Evolutionary conservation across 2,113 vertebrate species (phyloP).

Genomic region (Hemiprocne comata): DNA sequence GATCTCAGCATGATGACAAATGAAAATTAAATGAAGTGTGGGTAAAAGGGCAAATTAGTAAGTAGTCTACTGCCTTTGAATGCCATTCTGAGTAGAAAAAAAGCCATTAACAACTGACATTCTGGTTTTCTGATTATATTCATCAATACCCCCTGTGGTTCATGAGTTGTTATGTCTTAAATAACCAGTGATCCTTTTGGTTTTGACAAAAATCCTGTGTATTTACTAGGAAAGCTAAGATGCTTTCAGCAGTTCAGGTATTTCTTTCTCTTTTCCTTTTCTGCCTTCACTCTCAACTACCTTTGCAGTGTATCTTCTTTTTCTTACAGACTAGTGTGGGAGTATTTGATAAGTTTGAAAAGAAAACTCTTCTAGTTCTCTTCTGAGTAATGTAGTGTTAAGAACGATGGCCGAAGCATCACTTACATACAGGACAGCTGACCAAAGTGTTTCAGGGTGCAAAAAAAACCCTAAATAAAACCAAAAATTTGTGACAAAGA

Average conservation of each 20-base stretch:
- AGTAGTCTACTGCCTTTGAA: not conserved
- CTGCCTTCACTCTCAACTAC: not conserved
- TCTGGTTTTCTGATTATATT: not conserved
- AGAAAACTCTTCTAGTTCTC: not conserved
- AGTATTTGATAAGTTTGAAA: not conserved
- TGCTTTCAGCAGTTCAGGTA: not conserved
- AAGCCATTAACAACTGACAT: not conserved
- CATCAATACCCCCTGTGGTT: not conserved
- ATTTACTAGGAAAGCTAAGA: not conserved
- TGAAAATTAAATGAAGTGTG: not conserved
- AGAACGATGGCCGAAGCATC: not conserved
- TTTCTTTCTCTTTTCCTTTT: not conserved
- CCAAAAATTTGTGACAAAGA: not conserved
- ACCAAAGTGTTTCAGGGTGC: not conserved
- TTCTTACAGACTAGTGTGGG: not conserved
- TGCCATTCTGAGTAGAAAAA: not conserved
- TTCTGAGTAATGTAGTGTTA: not conserved
- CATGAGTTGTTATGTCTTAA: not conserved
- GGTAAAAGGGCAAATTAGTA: not conserved
- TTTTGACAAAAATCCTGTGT: not conserved
- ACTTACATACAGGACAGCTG: not conserved
- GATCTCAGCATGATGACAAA: not conserved
- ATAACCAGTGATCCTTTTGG: not conserved
- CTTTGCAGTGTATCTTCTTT: not conserved
- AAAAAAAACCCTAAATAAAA: not conserved